phyloP scores from a whole-genome alignment of 2,888 invertebrate genomes.

The Aricia artaxerxes region DNA sequence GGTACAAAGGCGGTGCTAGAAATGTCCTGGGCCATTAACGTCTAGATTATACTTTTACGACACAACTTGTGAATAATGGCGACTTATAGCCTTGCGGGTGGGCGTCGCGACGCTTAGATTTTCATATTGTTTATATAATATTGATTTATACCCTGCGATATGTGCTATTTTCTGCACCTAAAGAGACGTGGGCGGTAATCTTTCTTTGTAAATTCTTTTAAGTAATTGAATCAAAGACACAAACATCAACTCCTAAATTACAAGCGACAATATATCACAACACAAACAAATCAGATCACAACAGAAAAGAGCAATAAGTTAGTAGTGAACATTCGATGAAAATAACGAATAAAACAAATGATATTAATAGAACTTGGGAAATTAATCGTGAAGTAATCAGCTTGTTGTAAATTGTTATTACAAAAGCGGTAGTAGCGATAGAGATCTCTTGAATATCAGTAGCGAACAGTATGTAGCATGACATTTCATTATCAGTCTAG shows the following conservation, averaged over 20 bases:
- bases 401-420: slow-evolving; percentile 20
- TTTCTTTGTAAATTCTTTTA: background rate
- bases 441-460: slow-evolving; percentile 40
- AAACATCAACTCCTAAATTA: no score
- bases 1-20: slow-evolving; percentile 47
- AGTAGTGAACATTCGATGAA: no score
- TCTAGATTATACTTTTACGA: slow-evolving; percentile 56
- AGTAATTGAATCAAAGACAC: background rate
- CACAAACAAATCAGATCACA: no score
- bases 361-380: background rate
- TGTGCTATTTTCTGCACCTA: slow-evolving; percentile 1
- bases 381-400: background rate
- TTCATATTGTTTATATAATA: slow-evolving; percentile 24
- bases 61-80: slow-evolving; percentile 54
- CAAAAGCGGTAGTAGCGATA: slow-evolving; percentile 34
- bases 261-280: no score
- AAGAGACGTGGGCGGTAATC: background rate
- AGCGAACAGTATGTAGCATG: slow-evolving; percentile 37
- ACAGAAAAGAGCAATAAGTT: no score
- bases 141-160: background rate
- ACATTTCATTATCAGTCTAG: slow-evolving; percentile 42
- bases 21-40: slow-evolving; percentile 55
- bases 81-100: slow-evolving; percentile 49
- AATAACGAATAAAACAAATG: background rate
- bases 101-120: slow-evolving; percentile 18